Evolutionary conservation across 2,113 vertebrate species (phyloP).

Genomic region (Ursus arctos): DNA sequence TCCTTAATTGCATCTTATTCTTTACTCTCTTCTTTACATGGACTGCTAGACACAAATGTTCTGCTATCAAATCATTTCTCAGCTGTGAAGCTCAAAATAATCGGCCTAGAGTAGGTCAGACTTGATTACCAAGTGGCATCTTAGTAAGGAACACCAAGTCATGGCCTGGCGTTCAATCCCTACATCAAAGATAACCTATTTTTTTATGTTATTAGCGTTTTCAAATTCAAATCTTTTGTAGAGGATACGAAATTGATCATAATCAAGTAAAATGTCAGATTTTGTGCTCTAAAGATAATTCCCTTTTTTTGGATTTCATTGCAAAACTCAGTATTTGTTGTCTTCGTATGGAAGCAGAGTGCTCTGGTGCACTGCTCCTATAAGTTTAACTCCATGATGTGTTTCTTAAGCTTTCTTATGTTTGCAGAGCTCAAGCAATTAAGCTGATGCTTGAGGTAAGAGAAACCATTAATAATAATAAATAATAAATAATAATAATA

Average conservation of each 20-base stretch:
- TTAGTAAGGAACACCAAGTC: background rate
- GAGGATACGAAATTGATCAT: background rate
- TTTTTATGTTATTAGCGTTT: background rate
- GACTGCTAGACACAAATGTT: background rate
- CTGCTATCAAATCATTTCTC: conserved; percentile 15
- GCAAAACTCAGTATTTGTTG: background rate
- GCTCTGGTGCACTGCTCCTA: background rate
- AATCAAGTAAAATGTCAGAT: conserved; percentile 34
- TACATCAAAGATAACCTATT: background rate
- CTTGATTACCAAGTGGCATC: conserved; percentile 4
- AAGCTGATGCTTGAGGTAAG: background rate
- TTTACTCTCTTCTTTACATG: conserved; percentile 27
- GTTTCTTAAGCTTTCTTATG: background rate
- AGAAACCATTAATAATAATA: background rate
- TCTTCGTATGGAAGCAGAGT: background rate
- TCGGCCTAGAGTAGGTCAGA: background rate
- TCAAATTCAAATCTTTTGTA: conserved; percentile 17
- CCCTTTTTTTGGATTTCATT: background rate
- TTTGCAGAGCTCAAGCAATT: background rate
- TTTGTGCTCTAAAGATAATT: conserved; percentile 19
- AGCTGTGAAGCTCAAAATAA: conserved; percentile 34
- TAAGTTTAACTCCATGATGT: background rate
- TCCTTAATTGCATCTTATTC: conserved; percentile 52
- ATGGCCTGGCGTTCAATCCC: background rate
- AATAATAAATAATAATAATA: background rate